Conservation (phyloP, 2,113 vertebrate species). For the Indri indri region DNA sequence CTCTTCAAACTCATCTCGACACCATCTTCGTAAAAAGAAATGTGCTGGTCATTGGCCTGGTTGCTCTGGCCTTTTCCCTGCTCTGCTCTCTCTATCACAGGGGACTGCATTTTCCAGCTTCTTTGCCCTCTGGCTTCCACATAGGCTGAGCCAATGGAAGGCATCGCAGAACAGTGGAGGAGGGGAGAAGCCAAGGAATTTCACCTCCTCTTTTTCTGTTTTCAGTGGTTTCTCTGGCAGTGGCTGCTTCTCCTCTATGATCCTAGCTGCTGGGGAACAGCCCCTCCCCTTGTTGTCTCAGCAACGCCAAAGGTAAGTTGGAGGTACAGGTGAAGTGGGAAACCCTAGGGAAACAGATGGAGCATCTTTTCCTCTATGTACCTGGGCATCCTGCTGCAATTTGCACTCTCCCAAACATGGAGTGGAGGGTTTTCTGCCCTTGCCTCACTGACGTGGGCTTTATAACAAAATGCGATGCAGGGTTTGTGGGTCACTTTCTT, state of each 20-base stretch:
- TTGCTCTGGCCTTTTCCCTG: background rate
- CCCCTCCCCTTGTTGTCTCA: background rate
- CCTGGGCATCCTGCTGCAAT: background rate
- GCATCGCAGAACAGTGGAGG: no score
- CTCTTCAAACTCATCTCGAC: background rate
- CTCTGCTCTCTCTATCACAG: background rate
- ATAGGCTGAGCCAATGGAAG: background rate
- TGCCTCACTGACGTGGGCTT: background rate
- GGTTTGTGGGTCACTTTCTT: background rate
- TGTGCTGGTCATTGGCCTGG: background rate
- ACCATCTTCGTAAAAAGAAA: background rate
- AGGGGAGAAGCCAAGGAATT: background rate
- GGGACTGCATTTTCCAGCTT: background rate
- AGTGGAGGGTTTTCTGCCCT: background rate
- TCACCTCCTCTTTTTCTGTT: background rate
- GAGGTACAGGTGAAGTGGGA: background rate
- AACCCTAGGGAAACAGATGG: background rate
- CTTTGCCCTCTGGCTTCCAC: background rate
- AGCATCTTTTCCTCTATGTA: rapidly evolving
- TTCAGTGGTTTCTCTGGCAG: background rate
- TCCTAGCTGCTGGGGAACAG: background rate
- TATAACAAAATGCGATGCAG: background rate
- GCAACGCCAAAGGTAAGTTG: background rate
- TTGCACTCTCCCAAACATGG: background rate
- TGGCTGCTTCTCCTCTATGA: background rate